Evolutionary conservation across 2,113 vertebrate species (phyloP).

Genomic region (Rana temporaria): DNA sequence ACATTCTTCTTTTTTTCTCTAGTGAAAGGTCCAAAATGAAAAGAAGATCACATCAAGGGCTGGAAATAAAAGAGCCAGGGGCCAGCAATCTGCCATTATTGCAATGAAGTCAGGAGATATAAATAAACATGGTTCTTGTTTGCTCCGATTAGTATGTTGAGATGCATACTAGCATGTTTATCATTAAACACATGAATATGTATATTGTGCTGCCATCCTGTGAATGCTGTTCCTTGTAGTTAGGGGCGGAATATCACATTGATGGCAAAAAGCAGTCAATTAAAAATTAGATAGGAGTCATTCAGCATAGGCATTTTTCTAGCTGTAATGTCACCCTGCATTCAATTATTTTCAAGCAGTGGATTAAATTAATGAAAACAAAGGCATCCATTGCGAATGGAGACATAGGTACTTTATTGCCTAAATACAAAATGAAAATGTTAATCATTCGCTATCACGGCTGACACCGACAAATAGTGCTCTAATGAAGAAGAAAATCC

Average conservation of each 20-base stretch:
- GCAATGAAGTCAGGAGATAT: constrained; percentile 62
- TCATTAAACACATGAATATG: constrained; percentile 65
- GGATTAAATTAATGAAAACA: constrained; percentile 37
- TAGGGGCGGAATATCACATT: constrained; percentile 64
- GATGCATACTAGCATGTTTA: constrained; percentile 59
- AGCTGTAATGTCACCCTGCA: constrained; percentile 69
- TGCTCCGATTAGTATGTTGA: constrained; percentile 62
- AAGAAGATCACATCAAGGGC: constrained; percentile 40
- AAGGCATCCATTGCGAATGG: constrained; percentile 14
- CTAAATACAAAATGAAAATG: neutral
- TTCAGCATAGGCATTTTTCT: constrained; percentile 70
- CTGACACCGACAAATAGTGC: too few relatives aligned
- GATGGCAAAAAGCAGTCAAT: constrained; percentile 74
- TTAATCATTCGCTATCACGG: neutral
- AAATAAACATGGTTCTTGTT: constrained; percentile 63
- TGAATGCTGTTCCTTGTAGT: constrained; percentile 68
- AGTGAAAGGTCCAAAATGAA: constrained; percentile 60
- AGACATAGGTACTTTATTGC: neutral
- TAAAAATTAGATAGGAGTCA: constrained; percentile 78
- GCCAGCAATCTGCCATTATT: constrained; percentile 65
- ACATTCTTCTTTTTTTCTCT: constrained; percentile 57
- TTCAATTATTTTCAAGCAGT: constrained; percentile 65
- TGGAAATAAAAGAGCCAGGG: constrained; percentile 62
- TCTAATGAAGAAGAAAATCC: neutral
- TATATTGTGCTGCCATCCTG: constrained; percentile 59